Evolutionary conservation across 2,888 invertebrate genomes (phyloP), one percentile per base, ranked within the genome.

Genomic region (Chrysotoxum bicinctum): DNA sequence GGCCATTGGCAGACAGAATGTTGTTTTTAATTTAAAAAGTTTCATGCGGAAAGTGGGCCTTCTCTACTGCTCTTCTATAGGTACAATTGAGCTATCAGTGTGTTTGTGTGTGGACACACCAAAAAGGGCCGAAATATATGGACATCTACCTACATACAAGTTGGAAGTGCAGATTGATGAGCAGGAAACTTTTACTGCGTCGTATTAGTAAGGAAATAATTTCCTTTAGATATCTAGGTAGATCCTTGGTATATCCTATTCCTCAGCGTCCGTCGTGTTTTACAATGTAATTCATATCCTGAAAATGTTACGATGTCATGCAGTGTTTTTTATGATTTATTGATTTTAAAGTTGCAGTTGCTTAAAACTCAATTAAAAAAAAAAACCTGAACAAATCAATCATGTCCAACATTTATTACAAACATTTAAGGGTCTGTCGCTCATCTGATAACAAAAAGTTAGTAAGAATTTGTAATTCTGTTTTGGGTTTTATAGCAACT

Each of bases 1-100:
- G 81, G 85, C 80, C 80, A 73, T 85, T 85, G 85, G 85, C 85
- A 85, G 85, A 81, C 81, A 77, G 76, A 85, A 73, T 76, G 64
- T 80, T 79, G 76, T 77, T 85, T 85, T 81, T 81, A 77, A 81
- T 77, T 80, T 56, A 56, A 79, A 75, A 69, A 37, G 64, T 70
- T 58, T 32, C 26, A 56, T 45, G 30, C 52, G 26, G 21, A 54
- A 48, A 35, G 43, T 40, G 26, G 9, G 26, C 62, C 43, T 45
- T 14, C 64, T 23, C 62, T 58, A 8, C n/a, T 58, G 10, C 10
- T 14, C 10, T 6, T 21, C 12, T 48, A 23, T 50, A 14, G 23
- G 14, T 50, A 50, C 19, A 50, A 23, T 23, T 7, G 21, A 50
- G n/a, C 8, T 8, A 7, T 14, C 7, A 5, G 3, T 2, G 21